These are phyloP conservation scores for Entomyzon cyanotis DNA, from an alignment of 2,113 vertebrate genomes.

Conservation along the genomic window DNA sequence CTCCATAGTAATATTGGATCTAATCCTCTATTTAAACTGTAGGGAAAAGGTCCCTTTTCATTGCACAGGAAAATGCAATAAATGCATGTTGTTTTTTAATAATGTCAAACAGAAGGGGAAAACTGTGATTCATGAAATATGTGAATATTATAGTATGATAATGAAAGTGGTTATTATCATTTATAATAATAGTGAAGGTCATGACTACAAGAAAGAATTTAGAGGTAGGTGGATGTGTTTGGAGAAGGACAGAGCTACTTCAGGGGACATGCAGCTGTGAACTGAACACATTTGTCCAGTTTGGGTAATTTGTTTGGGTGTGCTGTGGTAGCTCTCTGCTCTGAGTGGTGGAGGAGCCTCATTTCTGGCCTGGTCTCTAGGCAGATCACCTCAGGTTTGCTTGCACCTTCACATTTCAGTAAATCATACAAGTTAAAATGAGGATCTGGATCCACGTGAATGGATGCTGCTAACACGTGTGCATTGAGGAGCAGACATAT, in stretches of 20 bases:
- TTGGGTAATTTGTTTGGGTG: not conserved
- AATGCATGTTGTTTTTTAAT: not conserved
- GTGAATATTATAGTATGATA: not conserved
- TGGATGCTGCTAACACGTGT: not conserved
- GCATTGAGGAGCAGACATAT: not conserved
- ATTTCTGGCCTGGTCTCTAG: not conserved
- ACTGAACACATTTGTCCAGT: not conserved
- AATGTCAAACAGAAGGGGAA: not conserved
- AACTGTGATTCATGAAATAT: not conserved
- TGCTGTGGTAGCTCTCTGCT: not conserved
- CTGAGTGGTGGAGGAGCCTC: not conserved
- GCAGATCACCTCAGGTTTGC: not conserved
- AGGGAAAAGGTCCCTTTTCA: not conserved
- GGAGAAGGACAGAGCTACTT: not conserved
- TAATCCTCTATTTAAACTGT: not conserved
- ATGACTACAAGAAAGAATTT: not conserved
- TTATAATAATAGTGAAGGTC: not conserved
- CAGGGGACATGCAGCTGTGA: not conserved
- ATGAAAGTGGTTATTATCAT: not conserved
- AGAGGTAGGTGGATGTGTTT: not conserved
- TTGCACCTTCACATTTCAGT: not conserved
- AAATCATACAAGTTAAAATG: not conserved
- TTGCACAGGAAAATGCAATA: not conserved
- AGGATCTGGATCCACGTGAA: not conserved
- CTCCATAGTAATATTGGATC: not conserved